Evolutionary conservation across 2,113 vertebrate species (phyloP), one percentile per base, ranked within the genome.

Genomic region (Cairina moschata): DNA sequence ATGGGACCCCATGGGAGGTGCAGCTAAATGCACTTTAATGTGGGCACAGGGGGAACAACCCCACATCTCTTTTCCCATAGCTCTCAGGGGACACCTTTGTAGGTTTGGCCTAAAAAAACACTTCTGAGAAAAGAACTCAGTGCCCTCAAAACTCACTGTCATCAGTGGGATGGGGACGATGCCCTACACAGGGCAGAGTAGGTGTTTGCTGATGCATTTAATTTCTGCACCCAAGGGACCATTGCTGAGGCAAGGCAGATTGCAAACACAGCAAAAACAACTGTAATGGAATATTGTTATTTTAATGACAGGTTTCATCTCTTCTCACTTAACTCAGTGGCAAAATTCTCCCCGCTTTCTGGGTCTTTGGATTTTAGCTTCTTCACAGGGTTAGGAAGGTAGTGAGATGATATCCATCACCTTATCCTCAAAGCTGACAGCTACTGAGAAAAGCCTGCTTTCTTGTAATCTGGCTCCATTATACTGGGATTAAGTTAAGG

Each of bases 91-190:
- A 44, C 16, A 4, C 9, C 2, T 28, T 9, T 29, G 38, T 31
- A 73, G 9, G 7, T 50, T 25, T 48, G 22, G 13, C 21, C 28
- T 25, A 1, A 34, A 59, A 40, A 14, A 11, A 1, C 8, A 1
- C 8, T 83, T 62, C 5, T n/a, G 44, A 4, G 8, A 15, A n/a
- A 18, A n/a, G 58, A 34, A 3, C 23, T 6, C 0, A 0, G 5
- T 25, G 63, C 4, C 50, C 40, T 52, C 63, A 59, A 13, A 63
- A 26, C 36, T 55, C 17, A 0, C 13, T 3, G 38, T 26, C 26
- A 0, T 0, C 5, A 3, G 13, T 0, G 8, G 23, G 8, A 23
- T 0, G 3, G 28, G 32, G 44, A 21, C 14, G 7, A 63, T 54
- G 38, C 38, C 38, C 31, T 40, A 26, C 38, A n/a, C 36, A 38